Conservation (phyloP, 2,797 vertebrate species). For the Denticeps clupeoides region DNA sequence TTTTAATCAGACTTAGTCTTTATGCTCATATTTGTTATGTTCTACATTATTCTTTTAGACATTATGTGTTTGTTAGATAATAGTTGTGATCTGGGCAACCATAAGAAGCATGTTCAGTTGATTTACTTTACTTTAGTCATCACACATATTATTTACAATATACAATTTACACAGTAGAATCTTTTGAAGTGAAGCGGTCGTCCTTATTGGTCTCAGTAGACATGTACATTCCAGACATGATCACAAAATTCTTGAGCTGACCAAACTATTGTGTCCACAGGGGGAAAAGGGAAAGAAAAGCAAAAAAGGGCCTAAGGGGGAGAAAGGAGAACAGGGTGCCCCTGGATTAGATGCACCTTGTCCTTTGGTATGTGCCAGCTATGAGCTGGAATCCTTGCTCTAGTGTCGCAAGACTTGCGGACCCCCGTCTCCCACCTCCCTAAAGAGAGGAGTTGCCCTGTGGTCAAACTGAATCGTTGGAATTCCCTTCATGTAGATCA, state of each 20-base stretch:
- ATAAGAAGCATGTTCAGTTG: no score
- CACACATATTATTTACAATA: no score
- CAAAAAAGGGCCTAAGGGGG: constrained; percentile 99
- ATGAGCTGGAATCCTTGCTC: constrained; percentile 54
- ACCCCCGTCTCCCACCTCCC: no score
- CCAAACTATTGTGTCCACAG: constrained; percentile 92
- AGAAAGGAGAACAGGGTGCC: constrained; percentile 99
- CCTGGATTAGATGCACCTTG: constrained; percentile 99
- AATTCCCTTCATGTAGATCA: constrained; percentile 4
- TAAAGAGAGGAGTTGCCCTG: constrained; percentile 59
- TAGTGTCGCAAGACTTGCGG: constrained; percentile 43
- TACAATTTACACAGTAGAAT: no score
- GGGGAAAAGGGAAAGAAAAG: constrained; percentile 99
- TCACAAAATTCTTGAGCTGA: constrained; percentile 61
- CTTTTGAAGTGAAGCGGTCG: no score
- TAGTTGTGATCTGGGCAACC: no score
- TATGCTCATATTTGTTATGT: background rate
- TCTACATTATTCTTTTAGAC: background rate
- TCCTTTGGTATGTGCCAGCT: constrained; percentile 93
- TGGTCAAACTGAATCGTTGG: constrained; percentile 39
- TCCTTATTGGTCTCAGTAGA: constrained; percentile 15
- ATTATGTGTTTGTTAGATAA: no score
- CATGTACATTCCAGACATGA: constrained; percentile 13
- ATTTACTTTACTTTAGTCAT: no score
- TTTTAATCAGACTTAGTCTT: background rate